Evolutionary conservation across 2,888 invertebrate species (phyloP).

Genomic region (Drosophila silvestris): DNA sequence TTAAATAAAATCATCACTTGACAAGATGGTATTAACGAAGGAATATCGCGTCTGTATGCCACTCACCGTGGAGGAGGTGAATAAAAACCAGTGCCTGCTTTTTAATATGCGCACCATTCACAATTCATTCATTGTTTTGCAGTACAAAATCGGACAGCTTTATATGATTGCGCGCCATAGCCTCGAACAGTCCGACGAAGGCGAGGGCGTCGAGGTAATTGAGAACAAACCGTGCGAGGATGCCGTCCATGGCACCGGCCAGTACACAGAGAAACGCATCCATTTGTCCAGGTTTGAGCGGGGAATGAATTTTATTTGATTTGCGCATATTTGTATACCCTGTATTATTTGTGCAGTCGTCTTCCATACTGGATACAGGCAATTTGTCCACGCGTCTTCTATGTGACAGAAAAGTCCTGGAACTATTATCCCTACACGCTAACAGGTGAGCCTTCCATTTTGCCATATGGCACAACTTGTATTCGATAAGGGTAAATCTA

Average conservation of each 20-base stretch:
- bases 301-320: neutral
- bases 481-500: conserved; percentile 45
- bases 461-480: conserved; percentile 52
- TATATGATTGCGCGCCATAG: conserved; percentile 98
- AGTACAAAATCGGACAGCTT: conserved; percentile 96
- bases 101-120: neutral
- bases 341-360: conserved; percentile 86
- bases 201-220: conserved; percentile 96
- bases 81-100: conserved; percentile 8
- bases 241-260: conserved; percentile 92
- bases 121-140: conserved; percentile 44
- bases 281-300: conserved; percentile 91
- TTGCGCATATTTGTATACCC: neutral
- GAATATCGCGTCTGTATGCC: conserved; percentile 98
- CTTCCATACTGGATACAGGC: conserved; percentile 96
- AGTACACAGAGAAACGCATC: conserved; percentile 95
- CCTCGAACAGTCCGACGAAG: conserved; percentile 94
- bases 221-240: conserved; percentile 93
- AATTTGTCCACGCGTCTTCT: conserved; percentile 95
- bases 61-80: conserved; percentile 95
- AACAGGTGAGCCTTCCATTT: conserved; percentile 87
- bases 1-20: conserved; percentile 7
- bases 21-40: conserved; percentile 92
- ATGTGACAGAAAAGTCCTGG: conserved; percentile 97
- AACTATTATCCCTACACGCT: conserved; percentile 97